Conservation (phyloP, 2,797 vertebrate species). For the Tachyglossus aculeatus region DNA sequence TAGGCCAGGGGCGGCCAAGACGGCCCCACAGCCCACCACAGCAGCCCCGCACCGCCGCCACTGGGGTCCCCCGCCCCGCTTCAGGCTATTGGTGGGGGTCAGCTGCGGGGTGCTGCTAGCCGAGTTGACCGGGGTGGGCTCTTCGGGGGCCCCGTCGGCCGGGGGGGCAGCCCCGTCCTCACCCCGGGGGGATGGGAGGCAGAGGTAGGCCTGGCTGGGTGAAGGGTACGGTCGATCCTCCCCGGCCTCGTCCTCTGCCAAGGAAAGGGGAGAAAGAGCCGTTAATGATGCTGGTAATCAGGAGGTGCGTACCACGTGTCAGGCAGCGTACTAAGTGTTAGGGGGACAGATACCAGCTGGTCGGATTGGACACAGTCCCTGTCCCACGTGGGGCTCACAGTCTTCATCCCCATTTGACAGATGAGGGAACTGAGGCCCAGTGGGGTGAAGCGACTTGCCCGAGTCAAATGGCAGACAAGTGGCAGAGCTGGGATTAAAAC, state of each 20-base stretch:
- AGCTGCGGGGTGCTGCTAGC: slow-evolving; percentile 82
- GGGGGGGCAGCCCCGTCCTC: slow-evolving; percentile 82
- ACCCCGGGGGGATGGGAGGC: slow-evolving; percentile 87
- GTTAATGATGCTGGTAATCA: too few species aligned
- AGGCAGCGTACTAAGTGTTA: too few species aligned
- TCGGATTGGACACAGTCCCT: too few species aligned
- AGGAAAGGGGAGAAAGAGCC: slow-evolving; percentile 35
- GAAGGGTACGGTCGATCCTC: slow-evolving; percentile 71
- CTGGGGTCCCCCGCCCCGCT: slow-evolving; percentile 80
- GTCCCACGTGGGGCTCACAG: too few species aligned
- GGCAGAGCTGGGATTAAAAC: too few species aligned
- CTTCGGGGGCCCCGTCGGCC: slow-evolving; percentile 77
- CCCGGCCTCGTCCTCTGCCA: slow-evolving; percentile 90
- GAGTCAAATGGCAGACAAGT: too few species aligned
- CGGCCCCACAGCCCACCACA: slow-evolving; percentile 89
- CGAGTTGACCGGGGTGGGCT: slow-evolving; percentile 78
- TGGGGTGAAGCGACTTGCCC: too few species aligned
- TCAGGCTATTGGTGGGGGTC: slow-evolving; percentile 84
- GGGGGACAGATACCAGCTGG: too few species aligned
- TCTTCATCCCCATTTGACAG: too few species aligned
- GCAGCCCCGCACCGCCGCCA: slow-evolving; percentile 87
- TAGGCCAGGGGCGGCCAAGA: slow-evolving; percentile 89
- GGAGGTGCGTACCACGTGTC: too few species aligned
- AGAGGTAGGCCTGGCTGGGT: slow-evolving; percentile 92
- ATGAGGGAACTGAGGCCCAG: too few species aligned